Conservation (phyloP, 2,797 vertebrate species). For the Melanotaenia pygmaea region DNA sequence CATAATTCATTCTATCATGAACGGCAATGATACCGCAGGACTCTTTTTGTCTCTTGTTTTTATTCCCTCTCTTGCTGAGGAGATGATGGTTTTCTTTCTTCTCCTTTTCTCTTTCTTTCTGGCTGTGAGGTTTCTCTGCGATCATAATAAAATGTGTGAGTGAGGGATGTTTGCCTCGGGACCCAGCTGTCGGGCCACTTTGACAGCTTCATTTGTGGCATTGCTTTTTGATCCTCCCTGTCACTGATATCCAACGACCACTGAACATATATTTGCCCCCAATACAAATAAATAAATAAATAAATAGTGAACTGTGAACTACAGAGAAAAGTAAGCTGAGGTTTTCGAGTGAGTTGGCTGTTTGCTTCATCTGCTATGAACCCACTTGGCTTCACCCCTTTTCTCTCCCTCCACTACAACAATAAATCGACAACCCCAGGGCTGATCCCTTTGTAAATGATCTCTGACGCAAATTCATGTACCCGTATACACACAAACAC, state of each 20-base stretch:
- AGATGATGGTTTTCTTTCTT: constrained; percentile 59
- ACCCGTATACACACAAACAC: constrained; percentile 41
- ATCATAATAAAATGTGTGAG: constrained; percentile 75
- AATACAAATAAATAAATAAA: constrained; percentile 71
- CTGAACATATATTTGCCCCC: constrained; percentile 76
- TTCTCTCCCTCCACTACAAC: constrained; percentile 62
- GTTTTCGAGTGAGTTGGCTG: constrained; percentile 55
- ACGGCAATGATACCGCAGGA: constrained; percentile 63
- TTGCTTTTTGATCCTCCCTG: constrained; percentile 80
- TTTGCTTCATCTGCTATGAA: constrained; percentile 71
- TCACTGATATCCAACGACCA: constrained; percentile 78
- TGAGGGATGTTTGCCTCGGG: constrained; percentile 76
- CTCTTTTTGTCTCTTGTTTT: constrained; percentile 64
- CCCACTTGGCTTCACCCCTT: constrained; percentile 63
- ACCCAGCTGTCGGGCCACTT: constrained; percentile 79
- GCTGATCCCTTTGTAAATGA: constrained; percentile 74
- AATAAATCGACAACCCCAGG: constrained; percentile 70
- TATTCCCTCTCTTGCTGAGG: constrained; percentile 65
- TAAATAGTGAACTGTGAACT: constrained; percentile 62
- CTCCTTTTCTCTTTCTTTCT: constrained; percentile 53
- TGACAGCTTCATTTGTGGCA: constrained; percentile 83
- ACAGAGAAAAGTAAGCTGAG: constrained; percentile 47
- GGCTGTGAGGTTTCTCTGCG: constrained; percentile 71
- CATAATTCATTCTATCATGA: constrained; percentile 80
- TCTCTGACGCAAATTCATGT: constrained; percentile 69